Evolutionary conservation across 2,797 vertebrate species (phyloP).

Genomic region (Aotus griseimembra): DNA sequence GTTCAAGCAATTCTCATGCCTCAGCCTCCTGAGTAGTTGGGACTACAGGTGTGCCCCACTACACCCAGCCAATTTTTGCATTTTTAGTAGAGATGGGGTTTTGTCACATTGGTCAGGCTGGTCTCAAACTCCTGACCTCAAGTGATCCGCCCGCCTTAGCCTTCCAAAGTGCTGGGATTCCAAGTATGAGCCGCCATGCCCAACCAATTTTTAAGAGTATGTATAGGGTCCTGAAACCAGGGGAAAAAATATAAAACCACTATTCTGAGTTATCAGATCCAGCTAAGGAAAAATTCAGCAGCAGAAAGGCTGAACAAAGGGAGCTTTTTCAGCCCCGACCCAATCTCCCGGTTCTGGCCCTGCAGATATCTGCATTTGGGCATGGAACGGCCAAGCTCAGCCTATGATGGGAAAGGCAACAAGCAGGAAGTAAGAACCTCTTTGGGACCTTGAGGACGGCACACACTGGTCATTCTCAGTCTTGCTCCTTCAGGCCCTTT

Average conservation of each 20-base stretch:
- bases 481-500: not conserved
- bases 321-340: conserved; percentile 47
- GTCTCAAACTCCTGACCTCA: not conserved
- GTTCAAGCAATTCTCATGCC: not conserved
- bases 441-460: not conserved
- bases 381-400: not conserved
- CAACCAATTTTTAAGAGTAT: not conserved
- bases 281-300: not conserved
- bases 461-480: accelerated
- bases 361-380: not conserved
- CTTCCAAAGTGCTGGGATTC: not conserved
- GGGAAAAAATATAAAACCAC: not conserved
- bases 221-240: not conserved
- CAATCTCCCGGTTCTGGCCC: not conserved
- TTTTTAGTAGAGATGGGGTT: not conserved
- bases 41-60: not conserved
- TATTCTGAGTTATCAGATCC: not conserved
- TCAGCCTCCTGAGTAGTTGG: not conserved
- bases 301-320: not conserved
- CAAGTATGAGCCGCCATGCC: not conserved
- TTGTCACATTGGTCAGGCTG: not conserved
- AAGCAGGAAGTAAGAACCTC: not conserved
- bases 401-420: not conserved
- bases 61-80: not conserved
- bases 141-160: not conserved